Evolutionary conservation across 2,797 vertebrate species (phyloP).

Genomic region (Alauda arvensis): DNA sequence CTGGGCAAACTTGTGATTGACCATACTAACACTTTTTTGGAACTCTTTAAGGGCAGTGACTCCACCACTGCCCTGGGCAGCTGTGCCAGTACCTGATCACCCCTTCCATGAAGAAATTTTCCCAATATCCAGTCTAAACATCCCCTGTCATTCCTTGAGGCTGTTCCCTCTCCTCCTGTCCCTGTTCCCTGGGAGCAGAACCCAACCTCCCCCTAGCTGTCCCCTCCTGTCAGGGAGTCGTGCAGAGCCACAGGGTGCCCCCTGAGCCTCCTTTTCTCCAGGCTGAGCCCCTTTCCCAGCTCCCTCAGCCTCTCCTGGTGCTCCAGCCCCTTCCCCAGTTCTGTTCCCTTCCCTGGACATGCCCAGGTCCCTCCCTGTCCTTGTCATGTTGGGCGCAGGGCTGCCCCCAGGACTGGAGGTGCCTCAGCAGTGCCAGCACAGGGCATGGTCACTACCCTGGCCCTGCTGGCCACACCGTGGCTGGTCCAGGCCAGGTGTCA

Average conservation of each 20-base stretch:
- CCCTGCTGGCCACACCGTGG: not conserved
- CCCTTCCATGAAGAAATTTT: not conserved
- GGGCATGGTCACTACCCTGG: not conserved
- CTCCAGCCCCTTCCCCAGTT: not conserved
- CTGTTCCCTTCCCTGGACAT: rapidly evolving
- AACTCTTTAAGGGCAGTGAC: not conserved
- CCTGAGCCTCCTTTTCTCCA: not conserved
- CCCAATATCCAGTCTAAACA: rapidly evolving
- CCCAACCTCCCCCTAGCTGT: rapidly evolving
- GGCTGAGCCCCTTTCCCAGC: not conserved
- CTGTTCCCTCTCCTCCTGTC: rapidly evolving
- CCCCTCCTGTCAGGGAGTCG: not conserved
- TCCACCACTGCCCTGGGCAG: not conserved
- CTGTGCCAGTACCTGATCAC: not conserved
- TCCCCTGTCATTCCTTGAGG: not conserved
- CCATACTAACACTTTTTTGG: not conserved
- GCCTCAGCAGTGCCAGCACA: not conserved
- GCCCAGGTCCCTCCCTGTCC: rapidly evolving
- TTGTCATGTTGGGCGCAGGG: not conserved
- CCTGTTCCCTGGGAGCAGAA: not conserved
- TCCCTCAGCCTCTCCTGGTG: not conserved
- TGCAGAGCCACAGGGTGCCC: not conserved
- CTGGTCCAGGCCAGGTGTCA: not conserved
- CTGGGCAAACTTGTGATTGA: not conserved
- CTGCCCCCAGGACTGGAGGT: rapidly evolving